Base-by-base conservation (phyloP, 2,797 vertebrate genomes). In the Sciurus carolinensis region DNA sequence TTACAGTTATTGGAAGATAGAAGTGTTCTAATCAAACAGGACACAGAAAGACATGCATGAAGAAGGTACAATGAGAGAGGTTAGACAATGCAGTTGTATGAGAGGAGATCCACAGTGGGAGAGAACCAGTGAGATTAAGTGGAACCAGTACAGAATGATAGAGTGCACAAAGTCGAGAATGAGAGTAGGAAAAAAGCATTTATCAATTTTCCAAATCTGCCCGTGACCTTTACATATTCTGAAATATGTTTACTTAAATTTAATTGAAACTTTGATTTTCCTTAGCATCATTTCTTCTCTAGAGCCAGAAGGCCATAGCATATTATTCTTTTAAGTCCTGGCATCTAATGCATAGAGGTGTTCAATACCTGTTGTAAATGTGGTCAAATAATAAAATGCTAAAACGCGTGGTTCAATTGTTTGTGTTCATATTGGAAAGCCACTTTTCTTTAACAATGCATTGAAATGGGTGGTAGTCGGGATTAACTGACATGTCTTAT, bases 141-240 rank as follows among this genome's bases (percentile, higher is more conserved):
- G 13, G n/a, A 83, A 17, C 12, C 4, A 24, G 6, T 5, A 2
- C n/a, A 15, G 42, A 20, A 4, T 8, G 8, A 3, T 3, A 2
- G 0, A 22, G 17, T 17, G 2, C 15, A 10, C 50, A 28, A 72
- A 87, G 20, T 64, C 33, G 50, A 33, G 39, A 9, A 3, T 18
- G 42, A 18, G 1, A 57, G 10, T 3, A 17, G 13, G 52, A 52
- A 77, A 81, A 26, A 84, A 75, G 2, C 5, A 39, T 33, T 59
- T 67, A 64, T 42, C 26, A 59, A 3, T 54, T 67, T 69, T 79
- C 5, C 57, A 57, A 8, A 59, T 67, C 18, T 90, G 28, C 67
- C 66, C 87, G 73, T 57, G 52, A 42, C 90, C 30, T 20, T 91
- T 75, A n/a, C 33, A n/a, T 62, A 22, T 72, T 90, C 44, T 62